Base-by-base conservation (phyloP, 23 tunicate species). In the Halocynthia aurantium region DNA sequence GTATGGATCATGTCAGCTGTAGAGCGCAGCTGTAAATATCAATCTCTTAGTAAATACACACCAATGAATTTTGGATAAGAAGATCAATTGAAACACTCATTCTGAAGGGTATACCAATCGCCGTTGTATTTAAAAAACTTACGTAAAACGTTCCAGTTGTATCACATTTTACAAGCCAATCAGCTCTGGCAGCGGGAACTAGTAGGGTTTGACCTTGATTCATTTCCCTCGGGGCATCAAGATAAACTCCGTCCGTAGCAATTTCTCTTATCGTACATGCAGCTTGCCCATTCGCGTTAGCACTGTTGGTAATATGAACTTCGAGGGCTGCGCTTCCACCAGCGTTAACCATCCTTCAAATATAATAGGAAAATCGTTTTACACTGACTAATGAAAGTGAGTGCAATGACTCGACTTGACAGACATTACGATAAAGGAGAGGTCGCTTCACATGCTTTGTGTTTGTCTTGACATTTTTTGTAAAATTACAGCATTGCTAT, bases 271-370 rank as follows among this genome's bases (percentile, higher is more conserved):
- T 55, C 40, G 55, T 10, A 77, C 96, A 89, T 7, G 72, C 77
- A 22, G 64, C 67, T 7, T 5, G 53, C 12, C 52, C 49, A 15
- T 70, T 55, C 0, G 20, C 15, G 8, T 40, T 72, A 21, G 19
- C 49, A 8, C 50, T 53, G 51, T 78, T 57, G 8, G 82, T 79
- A 19, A 91, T 77, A 21, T 65, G 22, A 61, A 82, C 67, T 70
- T 82, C 87, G 12, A 85, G 78, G 7, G 71, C 52, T 21, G 51
- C 77, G 69, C 83, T 82, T 67, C 92, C 97, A 15, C 91, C 97
- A 54, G 88, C 97, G 51, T 91, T 91, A 6, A 91, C 91, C 91
- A 91, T 77, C 60, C 97, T 85, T 58, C 5, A 77, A 20, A 51
- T 18, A 18, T 31, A 31, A 31, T 31, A 31, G 44, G 44, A 31